Evolutionary conservation across 2,113 vertebrate species (phyloP), one percentile per base, ranked within the genome.

Genomic region (Chloebia gouldiae): DNA sequence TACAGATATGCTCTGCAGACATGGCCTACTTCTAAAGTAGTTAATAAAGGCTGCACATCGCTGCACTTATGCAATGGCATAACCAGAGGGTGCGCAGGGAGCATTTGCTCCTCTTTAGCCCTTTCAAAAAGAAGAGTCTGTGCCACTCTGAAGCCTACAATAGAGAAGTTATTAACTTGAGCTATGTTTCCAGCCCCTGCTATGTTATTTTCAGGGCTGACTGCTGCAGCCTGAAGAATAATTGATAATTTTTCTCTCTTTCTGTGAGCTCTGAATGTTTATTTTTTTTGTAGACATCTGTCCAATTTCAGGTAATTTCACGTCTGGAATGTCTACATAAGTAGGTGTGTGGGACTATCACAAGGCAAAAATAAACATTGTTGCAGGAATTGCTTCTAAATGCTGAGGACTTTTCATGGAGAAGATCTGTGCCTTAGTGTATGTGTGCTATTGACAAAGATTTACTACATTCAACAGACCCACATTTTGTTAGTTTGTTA

Each of bases 261-360:
- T 89, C 63, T 76, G 17, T 76, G 39, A 3, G 1, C 24, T 73
- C 13, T 21, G 44, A 79, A 64, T 63, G 27, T 77, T 89, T 87
- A 64, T 63, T 93, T 90, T n/a, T 90, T 86, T 53, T 5, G 1
- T 45, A 86, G 64, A 75, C 44, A 33, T 53, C 53, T 81, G 40
- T 57, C 85, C 82, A 78, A 37, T 86, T 95, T 81, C 79, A 83
- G 51, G 50, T 70, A 94, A 95, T 94, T 95, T 94, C 21, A 63
- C 2, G 33, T 90, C 81, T 95, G 88, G 90, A 96, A 93, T 31
- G 51, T 75, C 86, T 83, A 51, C 22, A 2, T 81, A 85, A 88
- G 42, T 45, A 9, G 1, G 44, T 9, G 27, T 49, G 44, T 81
- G 56, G 64, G 69, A 85, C 42, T 73, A 83, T 49, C 60, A 78